Conservation (phyloP, 2,888 invertebrate genomes). For the Melieria crassipennis region DNA sequence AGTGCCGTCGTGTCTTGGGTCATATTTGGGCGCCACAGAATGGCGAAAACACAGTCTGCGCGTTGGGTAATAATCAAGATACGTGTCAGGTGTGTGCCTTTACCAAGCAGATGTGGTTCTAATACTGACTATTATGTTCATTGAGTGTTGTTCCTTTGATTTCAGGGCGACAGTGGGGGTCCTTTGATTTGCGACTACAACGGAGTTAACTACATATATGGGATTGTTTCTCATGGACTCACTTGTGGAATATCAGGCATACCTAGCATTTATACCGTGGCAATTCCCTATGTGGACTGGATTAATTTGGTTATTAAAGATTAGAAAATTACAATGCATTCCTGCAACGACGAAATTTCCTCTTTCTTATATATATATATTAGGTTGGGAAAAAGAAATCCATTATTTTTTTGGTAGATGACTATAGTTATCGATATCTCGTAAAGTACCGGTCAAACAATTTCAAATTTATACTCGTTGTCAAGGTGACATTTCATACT, state of each 20-base stretch:
- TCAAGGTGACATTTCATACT: too few species aligned
- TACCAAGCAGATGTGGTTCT: background rate
- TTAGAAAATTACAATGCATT: conserved; percentile 8
- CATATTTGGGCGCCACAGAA: conserved; percentile 61
- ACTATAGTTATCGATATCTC: too few species aligned
- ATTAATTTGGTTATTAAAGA: conserved; percentile 44
- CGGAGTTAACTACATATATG: conserved; percentile 55
- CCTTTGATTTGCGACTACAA: conserved; percentile 58
- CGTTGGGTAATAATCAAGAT: conserved; percentile 59
- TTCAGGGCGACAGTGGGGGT: conserved; percentile 63
- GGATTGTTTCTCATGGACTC: conserved; percentile 61
- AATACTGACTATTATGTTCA: background rate
- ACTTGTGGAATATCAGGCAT: conserved; percentile 59
- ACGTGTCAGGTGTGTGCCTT: conserved; percentile 55
- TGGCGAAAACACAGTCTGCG: conserved; percentile 62
- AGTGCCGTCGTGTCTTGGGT: conserved; percentile 56
- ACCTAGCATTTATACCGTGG: conserved; percentile 63
- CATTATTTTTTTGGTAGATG: too few species aligned
- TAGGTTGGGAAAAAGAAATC: too few species aligned
- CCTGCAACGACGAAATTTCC: too few species aligned
- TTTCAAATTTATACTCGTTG: too few species aligned
- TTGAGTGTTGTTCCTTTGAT: conserved; percentile 16
- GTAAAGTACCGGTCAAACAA: too few species aligned
- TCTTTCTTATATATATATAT: too few species aligned
- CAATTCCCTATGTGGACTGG: conserved; percentile 60